Percentiles rank a stretch among this genome's conserved stretches.
These are phyloP conservation scores for Linnaemya tessellans DNA, from an alignment of 2,888 invertebrate genomes.

Conservation along the genomic window DNA sequence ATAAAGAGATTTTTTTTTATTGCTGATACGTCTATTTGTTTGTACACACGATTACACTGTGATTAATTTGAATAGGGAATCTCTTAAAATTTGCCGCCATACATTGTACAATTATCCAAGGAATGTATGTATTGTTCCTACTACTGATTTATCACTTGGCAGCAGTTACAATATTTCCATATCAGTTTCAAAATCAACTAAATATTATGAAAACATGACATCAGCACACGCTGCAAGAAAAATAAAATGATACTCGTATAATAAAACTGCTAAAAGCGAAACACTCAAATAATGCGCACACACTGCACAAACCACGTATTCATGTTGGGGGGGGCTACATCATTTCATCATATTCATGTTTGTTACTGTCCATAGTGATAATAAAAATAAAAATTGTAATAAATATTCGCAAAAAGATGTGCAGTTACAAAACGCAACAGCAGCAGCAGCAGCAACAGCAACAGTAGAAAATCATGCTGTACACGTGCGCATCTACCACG, in stretches of 20 bases:
- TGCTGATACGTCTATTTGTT: not conserved
- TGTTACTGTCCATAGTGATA: not conserved
- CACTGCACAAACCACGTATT: not conserved
- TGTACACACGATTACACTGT: not conserved
- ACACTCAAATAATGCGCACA: not conserved
- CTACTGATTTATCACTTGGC: too few species aligned
- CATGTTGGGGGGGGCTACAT: conserved; percentile 11
- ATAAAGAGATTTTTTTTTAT: conserved; percentile 14
- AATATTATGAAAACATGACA: too few species aligned
- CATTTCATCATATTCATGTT: not conserved
- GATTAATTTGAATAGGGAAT: conserved; percentile 1
- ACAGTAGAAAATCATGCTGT: too few species aligned
- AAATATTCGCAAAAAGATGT: not conserved
- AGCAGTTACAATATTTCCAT: too few species aligned
- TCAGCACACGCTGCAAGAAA: not conserved
- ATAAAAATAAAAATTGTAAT: conserved; percentile 1
- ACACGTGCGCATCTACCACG: too few species aligned
- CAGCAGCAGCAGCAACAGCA: not conserved
- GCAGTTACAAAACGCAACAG: conserved; percentile 7
- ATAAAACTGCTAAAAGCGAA: not conserved
- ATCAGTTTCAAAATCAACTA: too few species aligned
- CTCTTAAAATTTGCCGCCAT: not conserved
- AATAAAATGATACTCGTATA: not conserved
- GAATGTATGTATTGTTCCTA: too few species aligned
- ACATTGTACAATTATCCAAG: too few species aligned